phyloP scores from a whole-genome alignment of 2,797 vertebrate genomes.

The Hemitrygon akajei region DNA sequence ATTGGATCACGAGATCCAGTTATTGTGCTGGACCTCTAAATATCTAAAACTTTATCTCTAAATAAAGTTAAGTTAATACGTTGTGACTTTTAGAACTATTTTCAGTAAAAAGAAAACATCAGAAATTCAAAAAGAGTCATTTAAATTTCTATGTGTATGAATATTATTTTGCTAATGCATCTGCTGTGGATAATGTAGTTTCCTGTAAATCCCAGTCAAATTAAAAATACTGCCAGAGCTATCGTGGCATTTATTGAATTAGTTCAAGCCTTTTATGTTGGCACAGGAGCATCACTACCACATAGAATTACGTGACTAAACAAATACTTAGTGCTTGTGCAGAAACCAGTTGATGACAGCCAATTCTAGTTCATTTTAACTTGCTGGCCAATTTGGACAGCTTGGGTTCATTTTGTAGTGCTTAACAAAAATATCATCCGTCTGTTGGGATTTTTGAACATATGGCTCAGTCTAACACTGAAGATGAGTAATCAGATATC shows the following conservation, averaged over 20 bases:
- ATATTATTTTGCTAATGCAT: neutral
- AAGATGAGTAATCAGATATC: slow-evolving; percentile 3
- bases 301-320: slow-evolving; percentile 2
- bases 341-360: slow-evolving; percentile 26
- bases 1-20: too few relatives aligned
- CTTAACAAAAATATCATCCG: neutral
- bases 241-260: neutral
- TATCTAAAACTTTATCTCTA: too few relatives aligned
- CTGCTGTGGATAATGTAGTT: neutral
- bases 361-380: neutral
- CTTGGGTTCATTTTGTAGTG: slow-evolving; percentile 4
- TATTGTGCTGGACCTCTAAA: too few relatives aligned
- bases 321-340: slow-evolving; percentile 14
- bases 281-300: neutral
- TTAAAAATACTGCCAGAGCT: neutral
- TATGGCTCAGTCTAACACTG: slow-evolving; percentile 12
- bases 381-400: slow-evolving; percentile 21
- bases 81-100: neutral
- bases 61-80: too few relatives aligned
- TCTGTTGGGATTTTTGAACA: slow-evolving; percentile 13
- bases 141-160: neutral
- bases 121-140: neutral
- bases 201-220: neutral
- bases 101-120: neutral
- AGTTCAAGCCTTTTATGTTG: slow-evolving; percentile 24